Evolutionary conservation across 2,888 invertebrate genomes (phyloP), one percentile per base, ranked within the genome.

Genomic region (Tipula lateralis): DNA sequence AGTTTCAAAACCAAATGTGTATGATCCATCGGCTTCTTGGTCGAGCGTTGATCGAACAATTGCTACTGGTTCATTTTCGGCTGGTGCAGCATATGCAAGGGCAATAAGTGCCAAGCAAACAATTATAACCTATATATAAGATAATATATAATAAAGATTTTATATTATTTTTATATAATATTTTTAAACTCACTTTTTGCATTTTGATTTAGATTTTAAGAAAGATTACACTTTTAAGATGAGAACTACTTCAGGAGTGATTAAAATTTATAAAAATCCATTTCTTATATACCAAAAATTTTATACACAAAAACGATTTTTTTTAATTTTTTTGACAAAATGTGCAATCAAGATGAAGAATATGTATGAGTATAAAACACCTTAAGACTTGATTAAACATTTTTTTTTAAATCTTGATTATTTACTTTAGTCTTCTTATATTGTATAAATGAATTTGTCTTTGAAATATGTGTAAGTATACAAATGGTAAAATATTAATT

Each of bases 1-100:
- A 16, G 87, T 87, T 39, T 89, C 88, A 84, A 87, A 90, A 83
- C 80, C 80, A 84, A 89, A 90, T 30, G 86, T 87, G 83, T 90
- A 90, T 0, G 90, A 88, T 36, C 90, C 90, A 86, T 90, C 90
- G 13, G 87, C 84, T 7, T 88, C 83, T 36, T 83, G 83, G 13
- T 83, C 29, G 24, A 29, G 29, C 4, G 9, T 36, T 39, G 36
- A 83, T 24, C 83, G 83, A 5, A 83, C 29, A 24, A 83, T 83
- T 83, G 83, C 19, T 13, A 83, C 83, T 4, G 16, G 6, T 82
- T 30, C 82, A 0, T 3, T 3, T 30, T 29, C 30, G 4, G 16
- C 30, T 82, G 82, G 82, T 30, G 32, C 29, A 16, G 30, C 7
- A 5, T 82, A 82, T 1, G n/a, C 82, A n/a, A 82, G 32, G 7